These are phyloP conservation scores for Ptiloglossa arizonensis DNA, from an alignment of 1,140 invertebrate species.

Conservation along the genomic window DNA sequence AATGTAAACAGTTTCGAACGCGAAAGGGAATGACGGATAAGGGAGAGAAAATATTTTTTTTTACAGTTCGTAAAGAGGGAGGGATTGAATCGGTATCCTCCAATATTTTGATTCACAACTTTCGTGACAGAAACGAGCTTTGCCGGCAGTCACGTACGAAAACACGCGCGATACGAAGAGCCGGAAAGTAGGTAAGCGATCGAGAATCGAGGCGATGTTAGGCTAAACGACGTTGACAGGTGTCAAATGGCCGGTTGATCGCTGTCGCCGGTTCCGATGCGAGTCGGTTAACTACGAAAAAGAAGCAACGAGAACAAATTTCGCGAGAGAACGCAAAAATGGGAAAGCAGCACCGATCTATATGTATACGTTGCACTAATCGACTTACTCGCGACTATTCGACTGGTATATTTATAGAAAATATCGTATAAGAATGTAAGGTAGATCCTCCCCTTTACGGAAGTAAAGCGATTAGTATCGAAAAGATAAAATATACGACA, in stretches of 20 bases:
- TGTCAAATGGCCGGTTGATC: conserved; percentile 68
- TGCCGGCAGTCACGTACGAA: conserved; percentile 70
- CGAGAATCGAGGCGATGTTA: conserved; percentile 59
- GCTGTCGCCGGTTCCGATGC: conserved; percentile 20
- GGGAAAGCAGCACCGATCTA: background rate
- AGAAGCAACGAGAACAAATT: background rate
- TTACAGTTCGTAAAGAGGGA: conserved; percentile 32
- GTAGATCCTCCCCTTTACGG: too few species aligned
- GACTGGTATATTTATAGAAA: too few species aligned
- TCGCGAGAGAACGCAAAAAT: background rate
- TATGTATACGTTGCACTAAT: too few species aligned
- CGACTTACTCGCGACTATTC: too few species aligned
- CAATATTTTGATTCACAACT: conserved; percentile 75
- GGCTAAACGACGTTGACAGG: conserved; percentile 69
- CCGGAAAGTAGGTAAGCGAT: conserved; percentile 71
- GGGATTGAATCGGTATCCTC: conserved; percentile 53
- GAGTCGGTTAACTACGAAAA: conserved; percentile 16
- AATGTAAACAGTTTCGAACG: conserved; percentile 14
- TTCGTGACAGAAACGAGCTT: conserved; percentile 61
- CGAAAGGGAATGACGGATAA: background rate
- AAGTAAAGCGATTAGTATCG: too few species aligned
- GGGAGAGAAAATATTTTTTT: conserved; percentile 59
- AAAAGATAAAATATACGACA: too few species aligned
- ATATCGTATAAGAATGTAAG: too few species aligned
- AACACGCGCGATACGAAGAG: conserved; percentile 60